Evolutionary conservation across 37 sponge, comb jelly and placozoan species (phyloP).

Genomic region (Halichondria panicea): DNA sequence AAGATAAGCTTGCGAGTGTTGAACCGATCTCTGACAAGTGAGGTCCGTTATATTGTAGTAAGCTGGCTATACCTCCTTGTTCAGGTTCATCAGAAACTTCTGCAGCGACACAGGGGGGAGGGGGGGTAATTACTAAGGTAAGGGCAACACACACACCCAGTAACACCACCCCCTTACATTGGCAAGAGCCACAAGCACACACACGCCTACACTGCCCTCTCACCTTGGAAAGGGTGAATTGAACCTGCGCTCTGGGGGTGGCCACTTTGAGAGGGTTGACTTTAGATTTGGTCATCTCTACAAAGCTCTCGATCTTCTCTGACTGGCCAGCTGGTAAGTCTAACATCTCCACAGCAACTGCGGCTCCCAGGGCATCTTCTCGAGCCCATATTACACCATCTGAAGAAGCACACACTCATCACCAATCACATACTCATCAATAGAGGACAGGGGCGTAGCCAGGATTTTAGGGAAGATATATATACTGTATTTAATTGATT

Average conservation of each 20-base stretch:
- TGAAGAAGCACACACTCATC: too few relatives aligned
- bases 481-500: too few relatives aligned
- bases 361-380: constrained; percentile 66
- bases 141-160: background rate
- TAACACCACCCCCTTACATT: background rate
- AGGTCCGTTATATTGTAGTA: background rate
- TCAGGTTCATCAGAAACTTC: constrained; percentile 26
- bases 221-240: constrained; percentile 26
- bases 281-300: constrained; percentile 14
- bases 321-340: constrained; percentile 52
- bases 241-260: constrained; percentile 14
- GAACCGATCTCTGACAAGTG: constrained; percentile 67
- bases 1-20: constrained; percentile 71
- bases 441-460: too few relatives aligned
- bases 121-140: too few relatives aligned
- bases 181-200: background rate
- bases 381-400: constrained; percentile 57
- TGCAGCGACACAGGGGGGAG: too few relatives aligned
- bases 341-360: constrained; percentile 43
- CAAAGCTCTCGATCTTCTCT: constrained; percentile 23
- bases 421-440: too few relatives aligned
- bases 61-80: background rate
- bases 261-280: constrained; percentile 43
- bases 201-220: background rate
- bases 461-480: too few relatives aligned